These are phyloP conservation scores for Athene noctua DNA, from an alignment of 2,113 vertebrate genomes.

Conservation along the genomic window DNA sequence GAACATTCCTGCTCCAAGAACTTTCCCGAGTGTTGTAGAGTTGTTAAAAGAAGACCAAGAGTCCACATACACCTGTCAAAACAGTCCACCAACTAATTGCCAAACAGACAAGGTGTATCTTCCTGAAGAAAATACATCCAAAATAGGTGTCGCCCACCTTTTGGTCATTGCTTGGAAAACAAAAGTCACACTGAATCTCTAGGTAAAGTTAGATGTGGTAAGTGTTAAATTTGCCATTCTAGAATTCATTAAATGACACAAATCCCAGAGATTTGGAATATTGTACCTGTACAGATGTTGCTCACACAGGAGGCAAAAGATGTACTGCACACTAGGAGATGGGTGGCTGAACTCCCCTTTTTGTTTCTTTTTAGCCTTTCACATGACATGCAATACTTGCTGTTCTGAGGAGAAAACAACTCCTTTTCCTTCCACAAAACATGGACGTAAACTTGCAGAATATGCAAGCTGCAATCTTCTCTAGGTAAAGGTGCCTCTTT, in stretches of 20 bases:
- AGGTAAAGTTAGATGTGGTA: neutral
- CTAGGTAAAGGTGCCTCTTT: neutral
- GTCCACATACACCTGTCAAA: neutral
- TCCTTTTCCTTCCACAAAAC: neutral
- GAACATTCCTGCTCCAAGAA: neutral
- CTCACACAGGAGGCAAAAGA: neutral
- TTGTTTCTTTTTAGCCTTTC: neutral
- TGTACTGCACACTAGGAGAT: neutral
- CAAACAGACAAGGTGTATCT: neutral
- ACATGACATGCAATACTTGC: neutral
- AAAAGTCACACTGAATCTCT: neutral
- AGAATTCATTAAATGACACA: neutral
- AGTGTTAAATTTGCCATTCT: neutral
- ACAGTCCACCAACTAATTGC: neutral
- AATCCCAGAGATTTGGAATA: neutral
- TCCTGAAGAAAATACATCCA: neutral
- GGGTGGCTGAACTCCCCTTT: neutral
- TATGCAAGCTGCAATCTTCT: neutral
- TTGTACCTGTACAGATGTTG: neutral
- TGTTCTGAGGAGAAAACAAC: neutral
- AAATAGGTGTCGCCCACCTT: neutral
- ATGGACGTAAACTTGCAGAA: neutral
- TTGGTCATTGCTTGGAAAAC: neutral
- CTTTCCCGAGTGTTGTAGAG: neutral
- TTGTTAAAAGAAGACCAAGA: neutral